Conservation (phyloP, 2,888 invertebrate species). For the Papilio protenor region DNA sequence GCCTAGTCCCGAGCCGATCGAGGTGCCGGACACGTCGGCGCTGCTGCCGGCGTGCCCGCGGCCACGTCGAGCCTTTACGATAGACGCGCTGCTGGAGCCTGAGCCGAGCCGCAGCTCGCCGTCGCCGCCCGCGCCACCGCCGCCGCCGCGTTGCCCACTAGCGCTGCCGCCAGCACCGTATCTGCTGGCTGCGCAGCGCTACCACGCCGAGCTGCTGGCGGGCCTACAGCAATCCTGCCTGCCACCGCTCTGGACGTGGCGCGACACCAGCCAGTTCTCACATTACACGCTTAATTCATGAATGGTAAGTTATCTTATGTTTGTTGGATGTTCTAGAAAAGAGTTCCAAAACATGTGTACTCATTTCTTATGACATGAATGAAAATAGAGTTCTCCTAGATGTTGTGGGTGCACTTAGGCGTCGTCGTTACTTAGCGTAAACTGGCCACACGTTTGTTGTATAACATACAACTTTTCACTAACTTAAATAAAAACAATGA, state of each 20-base stretch:
- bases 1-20: constrained; percentile 76
- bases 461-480: not conserved
- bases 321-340: not conserved
- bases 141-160: constrained; percentile 71
- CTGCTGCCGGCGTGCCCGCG: constrained; percentile 72
- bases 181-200: constrained; percentile 76
- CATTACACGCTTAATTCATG: constrained; percentile 83
- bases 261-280: constrained; percentile 79
- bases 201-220: constrained; percentile 79
- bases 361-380: not conserved
- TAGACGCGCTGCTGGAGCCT: constrained; percentile 93
- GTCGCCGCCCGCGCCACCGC: constrained; percentile 82
- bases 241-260: constrained; percentile 80
- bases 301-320: constrained; percentile 68
- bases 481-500: not conserved
- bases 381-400: not conserved
- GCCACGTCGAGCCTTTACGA: constrained; percentile 90
- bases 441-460: not conserved
- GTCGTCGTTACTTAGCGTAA: not conserved
- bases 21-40: constrained; percentile 67
- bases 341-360: not conserved
- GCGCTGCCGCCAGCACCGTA: constrained; percentile 74
- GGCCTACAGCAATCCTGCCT: constrained; percentile 78
- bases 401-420: not conserved
- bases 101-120: constrained; percentile 81